Base-by-base conservation (phyloP, 2,113 vertebrate species). In the Otus sunia region DNA sequence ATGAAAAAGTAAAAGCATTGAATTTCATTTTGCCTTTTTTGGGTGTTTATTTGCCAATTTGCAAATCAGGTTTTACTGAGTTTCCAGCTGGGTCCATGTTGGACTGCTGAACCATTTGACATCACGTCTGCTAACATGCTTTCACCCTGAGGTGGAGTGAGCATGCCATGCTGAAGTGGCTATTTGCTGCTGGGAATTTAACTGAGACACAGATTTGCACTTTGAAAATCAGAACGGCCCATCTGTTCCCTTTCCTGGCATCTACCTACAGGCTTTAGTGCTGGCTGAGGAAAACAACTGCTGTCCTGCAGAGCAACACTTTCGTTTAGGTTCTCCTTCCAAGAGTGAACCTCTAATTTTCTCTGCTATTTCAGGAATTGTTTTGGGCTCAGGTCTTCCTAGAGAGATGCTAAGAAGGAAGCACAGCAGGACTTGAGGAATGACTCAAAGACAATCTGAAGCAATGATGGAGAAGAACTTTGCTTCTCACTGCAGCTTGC, bases 131-230 rank as follows among this genome's bases (percentile, higher is more conserved):
- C 87, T 95, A 84, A 82, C 58, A 77, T 90, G 62, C 36, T 68
- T 87, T 90, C 30, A 82, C 67, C 84, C 89, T 68, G 66, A 95
- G 69, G 80, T 92, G 58, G 69, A 89, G 49, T 36, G 23, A 94
- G 53, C 55, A 32, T 86, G 37, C 82, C 53, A 45, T 82, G 86
- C 66, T 94, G 78, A 56, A 94, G 62, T 78, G 66, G 26, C 92
- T 92, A 4, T 95, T 94, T 92, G 69, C 84, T 94, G 50, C 72
- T 94, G 74, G 71, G 94, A 96, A 79, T 91, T 90, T 66, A 93
- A 88, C 94, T 63, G 77, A 94, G 73, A 76, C 53, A 68, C 91
- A 93, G 50, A 82, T 88, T 90, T 95, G 74, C 87, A 74, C 67
- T 96, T 85, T 85, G 77, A 93, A 36, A 90, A 88, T 94, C 50